Evolutionary conservation across 2,113 vertebrate genomes (phyloP), one percentile per base, ranked within the genome.

Genomic region (Poeciliopsis prolifica): DNA sequence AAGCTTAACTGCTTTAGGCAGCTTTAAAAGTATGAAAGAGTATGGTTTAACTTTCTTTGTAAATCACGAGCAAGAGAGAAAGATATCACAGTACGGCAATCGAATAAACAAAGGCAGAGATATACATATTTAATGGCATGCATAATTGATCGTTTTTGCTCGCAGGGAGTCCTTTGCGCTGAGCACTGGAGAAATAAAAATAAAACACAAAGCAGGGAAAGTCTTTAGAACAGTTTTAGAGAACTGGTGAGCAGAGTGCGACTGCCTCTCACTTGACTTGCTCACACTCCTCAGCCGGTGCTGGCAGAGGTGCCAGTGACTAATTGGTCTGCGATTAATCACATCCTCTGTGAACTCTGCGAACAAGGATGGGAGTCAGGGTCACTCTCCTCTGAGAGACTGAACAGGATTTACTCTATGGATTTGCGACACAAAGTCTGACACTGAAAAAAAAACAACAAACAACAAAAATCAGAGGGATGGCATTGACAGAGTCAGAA

Each of bases 81-180:
- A 85, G 85, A 87, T 85, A 92, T 87, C 79, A 88, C 80, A 81
- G 83, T 85, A 86, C 78, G 86, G 86, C 80, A 86, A 92, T 88
- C 72, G 77, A 91, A 92, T 84, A 91, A 92, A 93, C 91, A 92
- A 93, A 93, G 88, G 87, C 81, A 90, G 78, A 78, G 88, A 93
- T 92, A 92, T 93, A 81, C 89, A 92, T 93, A 87, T 93, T 94
- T 93, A 92, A 93, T 90, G 70, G 76, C 61, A 92, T 93, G 88
- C 91, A 93, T 93, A 91, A 92, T 93, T 92, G 80, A 92, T 92
- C n/a, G 0, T 81, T 91, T 92, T 90, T 1, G 86, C 92, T 93
- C 31, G 79, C 87, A 91, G 90, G 91, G 91, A 90, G 89, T 92
- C 91, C 85, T 93, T 88, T 92, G 90, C 87, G 82, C 87, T 88